Evolutionary conservation across 2,113 vertebrate genomes (phyloP).

Genomic region (Raphicerus campestris): DNA sequence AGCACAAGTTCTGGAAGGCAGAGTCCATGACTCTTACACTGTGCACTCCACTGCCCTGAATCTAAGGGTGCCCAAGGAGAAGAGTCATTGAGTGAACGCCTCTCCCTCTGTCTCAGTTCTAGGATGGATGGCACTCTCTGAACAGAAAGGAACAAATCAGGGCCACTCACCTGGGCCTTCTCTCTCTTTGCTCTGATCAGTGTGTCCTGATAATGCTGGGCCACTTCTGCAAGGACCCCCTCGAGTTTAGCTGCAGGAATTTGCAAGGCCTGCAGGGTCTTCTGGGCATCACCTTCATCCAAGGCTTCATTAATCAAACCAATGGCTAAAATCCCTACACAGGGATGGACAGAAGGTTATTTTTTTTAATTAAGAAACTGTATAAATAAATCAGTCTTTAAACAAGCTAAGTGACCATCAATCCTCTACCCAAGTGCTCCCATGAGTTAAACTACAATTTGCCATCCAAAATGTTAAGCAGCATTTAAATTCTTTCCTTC

Average conservation of each 20-base stretch:
- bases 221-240: slow-evolving; percentile 86
- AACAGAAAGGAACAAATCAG: background rate
- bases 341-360: background rate
- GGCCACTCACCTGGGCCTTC: slow-evolving; percentile 91
- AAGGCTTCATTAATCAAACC: slow-evolving; percentile 96
- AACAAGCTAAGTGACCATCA: background rate
- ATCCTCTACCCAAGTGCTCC: background rate
- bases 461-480: background rate
- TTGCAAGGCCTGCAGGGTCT: slow-evolving; percentile 90
- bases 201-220: slow-evolving; percentile 95
- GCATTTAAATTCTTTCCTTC: background rate
- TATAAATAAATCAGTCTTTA: background rate
- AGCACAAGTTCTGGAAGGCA: background rate
- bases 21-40: background rate
- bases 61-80: background rate
- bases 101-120: background rate
- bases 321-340: slow-evolving; percentile 94
- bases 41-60: background rate
- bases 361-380: background rate
- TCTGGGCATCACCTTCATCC: slow-evolving; percentile 90
- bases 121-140: background rate
- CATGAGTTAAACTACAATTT: background rate
- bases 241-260: slow-evolving; percentile 92
- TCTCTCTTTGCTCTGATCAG: slow-evolving; percentile 93
- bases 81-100: fast-evolving